These are phyloP conservation scores for Phocoena phocoena DNA, from an alignment of 2,113 vertebrate genomes.

Conservation along the genomic window DNA sequence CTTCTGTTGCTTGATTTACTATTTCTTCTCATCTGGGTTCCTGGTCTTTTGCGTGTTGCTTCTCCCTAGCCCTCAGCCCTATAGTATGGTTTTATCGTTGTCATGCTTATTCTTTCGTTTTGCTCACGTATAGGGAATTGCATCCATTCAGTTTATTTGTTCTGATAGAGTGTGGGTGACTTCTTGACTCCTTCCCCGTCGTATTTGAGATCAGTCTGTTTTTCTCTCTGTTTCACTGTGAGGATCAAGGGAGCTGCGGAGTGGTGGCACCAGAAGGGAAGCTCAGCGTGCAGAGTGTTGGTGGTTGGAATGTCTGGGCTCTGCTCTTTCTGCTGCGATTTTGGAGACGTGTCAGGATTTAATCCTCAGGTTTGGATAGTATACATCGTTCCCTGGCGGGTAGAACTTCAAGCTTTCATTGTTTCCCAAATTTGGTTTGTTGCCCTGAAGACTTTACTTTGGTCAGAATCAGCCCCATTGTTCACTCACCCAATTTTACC, in stretches of 20 bases:
- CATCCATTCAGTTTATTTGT: neutral
- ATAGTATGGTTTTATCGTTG: neutral
- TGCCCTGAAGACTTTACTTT: neutral
- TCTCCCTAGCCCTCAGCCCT: accelerated
- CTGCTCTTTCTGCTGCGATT: neutral
- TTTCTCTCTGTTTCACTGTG: neutral
- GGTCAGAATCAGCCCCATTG: neutral
- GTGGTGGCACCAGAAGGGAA: neutral
- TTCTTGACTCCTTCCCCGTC: neutral
- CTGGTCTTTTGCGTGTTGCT: neutral
- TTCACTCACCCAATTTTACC: neutral
- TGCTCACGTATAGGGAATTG: neutral
- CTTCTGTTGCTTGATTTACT: neutral
- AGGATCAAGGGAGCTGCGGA: neutral
- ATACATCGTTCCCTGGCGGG: neutral
- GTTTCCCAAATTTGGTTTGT: neutral
- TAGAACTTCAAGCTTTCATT: neutral
- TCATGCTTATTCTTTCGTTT: neutral
- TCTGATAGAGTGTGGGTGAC: neutral
- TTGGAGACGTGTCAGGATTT: neutral
- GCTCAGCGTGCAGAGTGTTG: neutral
- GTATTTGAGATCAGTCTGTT: neutral
- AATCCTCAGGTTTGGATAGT: accelerated
- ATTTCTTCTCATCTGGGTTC: neutral
- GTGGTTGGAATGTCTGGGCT: neutral